Base-by-base conservation (phyloP, 2,888 invertebrate genomes). In the Chorisops tibialis region DNA sequence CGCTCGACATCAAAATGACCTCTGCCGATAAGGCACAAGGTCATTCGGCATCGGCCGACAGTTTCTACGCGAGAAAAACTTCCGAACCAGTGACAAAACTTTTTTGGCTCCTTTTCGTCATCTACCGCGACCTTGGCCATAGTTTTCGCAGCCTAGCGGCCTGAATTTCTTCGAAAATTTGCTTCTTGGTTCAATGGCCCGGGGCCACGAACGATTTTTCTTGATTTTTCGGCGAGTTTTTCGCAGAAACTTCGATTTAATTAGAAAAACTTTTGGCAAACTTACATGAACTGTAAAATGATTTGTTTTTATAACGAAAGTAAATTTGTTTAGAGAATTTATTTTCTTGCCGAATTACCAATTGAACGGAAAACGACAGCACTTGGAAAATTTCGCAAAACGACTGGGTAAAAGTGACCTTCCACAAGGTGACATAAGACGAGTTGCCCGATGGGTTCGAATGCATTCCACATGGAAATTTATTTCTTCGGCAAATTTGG, bases 391-490 rank as follows among this genome's bases (percentile, higher is more conserved):
- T 43, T 45, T 56, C 56, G 6, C 12, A 24, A 9, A 12, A 2
- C 50, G 16, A 14, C 22, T 54, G 41, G 16, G 12, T 16, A 14
- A n/a, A 18, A 21, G 38, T 62, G 61, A 62, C 61, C 61, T 62
- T 62, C 47, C 48, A 62, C 61, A 62, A 62, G 61, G 61, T 62
- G 61, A 62, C 56, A 54, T 30, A 41, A 30, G 35, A 37, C 12
- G 19, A 14, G 16, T 14, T 48, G 56, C 45, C 56, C 30, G 56
- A 56, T 56, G 56, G n/a, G n/a, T n/a, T n/a, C n/a, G n/a, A n/a
- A n/a, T n/a, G n/a, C n/a, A n/a, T n/a, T n/a, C n/a, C n/a, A n/a
- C n/a, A n/a, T n/a, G n/a, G n/a, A n/a, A n/a, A n/a, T n/a, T n/a
- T n/a, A n/a, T n/a, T n/a, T n/a, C n/a, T n/a, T n/a, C n/a, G n/a